These are phyloP conservation scores for Tadarida brasiliensis DNA, from an alignment of 2,797 vertebrate genomes.

Conservation along the genomic window DNA sequence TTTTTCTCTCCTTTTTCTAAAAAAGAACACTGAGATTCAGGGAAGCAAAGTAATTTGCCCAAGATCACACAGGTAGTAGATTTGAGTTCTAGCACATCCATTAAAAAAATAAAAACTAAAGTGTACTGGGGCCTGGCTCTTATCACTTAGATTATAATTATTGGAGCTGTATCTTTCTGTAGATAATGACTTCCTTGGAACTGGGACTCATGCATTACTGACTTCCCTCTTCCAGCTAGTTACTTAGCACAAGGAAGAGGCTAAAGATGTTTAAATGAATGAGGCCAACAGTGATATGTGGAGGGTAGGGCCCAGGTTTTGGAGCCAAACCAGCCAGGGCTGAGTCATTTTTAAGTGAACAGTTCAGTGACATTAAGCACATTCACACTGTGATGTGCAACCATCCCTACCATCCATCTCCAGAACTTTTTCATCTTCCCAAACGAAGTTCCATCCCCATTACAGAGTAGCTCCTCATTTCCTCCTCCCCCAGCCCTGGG, in stretches of 20 bases:
- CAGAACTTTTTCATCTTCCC: not conserved
- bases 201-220: not conserved
- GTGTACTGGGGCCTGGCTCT: not conserved
- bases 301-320: not conserved
- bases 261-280: conserved; percentile 43
- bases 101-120: not conserved
- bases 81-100: not conserved
- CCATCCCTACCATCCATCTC: not conserved
- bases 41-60: conserved; percentile 22
- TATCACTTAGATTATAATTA: conserved; percentile 50
- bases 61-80: not conserved
- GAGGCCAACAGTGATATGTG: not conserved
- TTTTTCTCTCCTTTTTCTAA: conserved; percentile 40
- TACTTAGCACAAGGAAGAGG: conserved; percentile 6
- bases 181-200: conserved; percentile 46
- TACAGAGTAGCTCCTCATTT: not conserved
- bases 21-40: conserved; percentile 4
- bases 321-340: conserved; percentile 9
- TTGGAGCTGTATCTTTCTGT: conserved; percentile 17
- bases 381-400: not conserved
- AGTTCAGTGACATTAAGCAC: not conserved
- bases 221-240: not conserved
- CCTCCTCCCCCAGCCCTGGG: not conserved
- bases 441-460: not conserved
- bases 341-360: not conserved